A percentile compares a stretch with the other conserved stretches of the same genome.
Conservation (phyloP, 1,140 invertebrate genomes). For the Ericerus pela region DNA sequence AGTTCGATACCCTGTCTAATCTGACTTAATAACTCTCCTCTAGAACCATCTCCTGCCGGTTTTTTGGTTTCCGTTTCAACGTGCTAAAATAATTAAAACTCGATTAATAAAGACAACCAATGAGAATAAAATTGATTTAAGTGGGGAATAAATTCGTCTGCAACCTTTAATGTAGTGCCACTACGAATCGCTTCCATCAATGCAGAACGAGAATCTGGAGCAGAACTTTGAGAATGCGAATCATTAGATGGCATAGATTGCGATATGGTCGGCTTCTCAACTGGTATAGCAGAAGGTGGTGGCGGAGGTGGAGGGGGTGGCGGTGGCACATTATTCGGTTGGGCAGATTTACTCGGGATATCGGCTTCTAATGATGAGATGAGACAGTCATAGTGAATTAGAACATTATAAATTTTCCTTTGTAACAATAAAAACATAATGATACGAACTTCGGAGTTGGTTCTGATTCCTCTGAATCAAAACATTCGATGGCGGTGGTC, state of each 20-base stretch:
- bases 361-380: not conserved
- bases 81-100: constrained; percentile 12
- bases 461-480: not conserved
- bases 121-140: not conserved
- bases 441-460: too few relatives aligned
- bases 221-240: constrained; percentile 14
- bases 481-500: not conserved
- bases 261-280: too few relatives aligned
- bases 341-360: not conserved
- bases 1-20: constrained; percentile 64
- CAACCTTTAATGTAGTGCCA: constrained; percentile 45
- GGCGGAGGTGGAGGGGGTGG: constrained; percentile 36
- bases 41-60: constrained; percentile 30
- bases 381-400: too few relatives aligned
- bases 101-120: not conserved
- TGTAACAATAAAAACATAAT: too few relatives aligned
- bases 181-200: constrained; percentile 64
- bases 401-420: too few relatives aligned
- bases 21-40: constrained; percentile 58
- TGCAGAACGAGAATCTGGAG: constrained; percentile 41
- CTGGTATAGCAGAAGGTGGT: constrained; percentile 26
- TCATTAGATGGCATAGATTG: constrained; percentile 21
- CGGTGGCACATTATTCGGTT: constrained; percentile 26
- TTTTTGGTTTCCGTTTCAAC: constrained; percentile 17
- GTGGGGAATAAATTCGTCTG: not conserved